These are phyloP conservation scores for Andrena haemorrhoa DNA, from an alignment of 2,888 invertebrate genomes.

Conservation along the genomic window DNA sequence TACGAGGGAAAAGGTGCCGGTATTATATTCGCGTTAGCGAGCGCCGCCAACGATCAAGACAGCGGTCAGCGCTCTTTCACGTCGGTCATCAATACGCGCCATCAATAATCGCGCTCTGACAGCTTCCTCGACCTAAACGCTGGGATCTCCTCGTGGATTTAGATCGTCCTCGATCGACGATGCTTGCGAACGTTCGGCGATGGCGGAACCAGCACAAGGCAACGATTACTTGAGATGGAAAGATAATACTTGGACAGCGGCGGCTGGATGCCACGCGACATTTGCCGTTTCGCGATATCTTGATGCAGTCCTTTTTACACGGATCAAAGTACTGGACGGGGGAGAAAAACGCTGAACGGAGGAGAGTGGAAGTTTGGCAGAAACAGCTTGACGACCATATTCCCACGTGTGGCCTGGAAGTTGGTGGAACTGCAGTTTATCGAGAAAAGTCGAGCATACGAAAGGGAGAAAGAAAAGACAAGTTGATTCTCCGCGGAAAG, in stretches of 20 bases:
- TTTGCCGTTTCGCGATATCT: neutral
- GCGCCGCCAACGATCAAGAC: constrained; percentile 60
- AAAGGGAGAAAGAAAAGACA: constrained; percentile 35
- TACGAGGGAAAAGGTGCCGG: constrained; percentile 60
- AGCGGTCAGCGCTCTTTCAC: constrained; percentile 75
- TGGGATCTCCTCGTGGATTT: constrained; percentile 45
- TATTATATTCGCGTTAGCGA: constrained; percentile 79
- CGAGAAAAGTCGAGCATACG: constrained; percentile 48
- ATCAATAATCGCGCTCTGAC: constrained; percentile 77
- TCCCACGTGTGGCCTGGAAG: constrained; percentile 35
- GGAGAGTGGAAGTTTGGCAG: constrained; percentile 25
- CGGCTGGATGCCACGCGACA: neutral
- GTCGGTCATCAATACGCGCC: constrained; percentile 73
- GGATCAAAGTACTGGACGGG: neutral
- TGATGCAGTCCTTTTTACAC: neutral
- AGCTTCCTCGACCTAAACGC: constrained; percentile 54
- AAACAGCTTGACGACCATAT: constrained; percentile 55
- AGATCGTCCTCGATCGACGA: constrained; percentile 46
- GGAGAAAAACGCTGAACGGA: neutral
- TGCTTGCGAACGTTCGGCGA: constrained; percentile 17
- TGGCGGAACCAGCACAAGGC: neutral
- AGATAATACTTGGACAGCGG: neutral
- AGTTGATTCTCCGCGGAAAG: constrained; percentile 45
- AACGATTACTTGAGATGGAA: constrained; percentile 5
- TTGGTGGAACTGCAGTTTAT: constrained; percentile 41